A percentile compares a stretch with the other conserved stretches of the same genome.
phyloP scores from a whole-genome alignment of 2,113 vertebrate species.

The Taxidea taxus region DNA sequence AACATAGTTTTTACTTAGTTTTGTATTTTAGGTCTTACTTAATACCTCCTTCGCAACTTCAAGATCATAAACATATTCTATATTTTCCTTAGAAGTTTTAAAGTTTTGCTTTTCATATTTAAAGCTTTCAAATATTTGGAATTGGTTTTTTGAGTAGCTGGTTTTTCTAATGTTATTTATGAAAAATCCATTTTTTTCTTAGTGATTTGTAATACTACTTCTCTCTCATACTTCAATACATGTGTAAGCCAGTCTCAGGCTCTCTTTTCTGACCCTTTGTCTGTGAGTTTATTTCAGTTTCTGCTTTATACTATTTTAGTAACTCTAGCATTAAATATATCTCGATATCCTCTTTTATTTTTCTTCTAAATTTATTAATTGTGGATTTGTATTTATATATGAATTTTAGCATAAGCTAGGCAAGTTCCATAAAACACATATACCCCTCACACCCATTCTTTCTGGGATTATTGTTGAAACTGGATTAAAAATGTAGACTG shows the following conservation, averaged over 20 bases:
- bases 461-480: not conserved
- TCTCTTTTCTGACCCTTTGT: not conserved
- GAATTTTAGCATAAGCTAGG: not conserved
- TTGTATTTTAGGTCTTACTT: not conserved
- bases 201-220: not conserved
- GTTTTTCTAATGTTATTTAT: not conserved
- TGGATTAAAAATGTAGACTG: not conserved
- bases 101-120: constrained; percentile 19
- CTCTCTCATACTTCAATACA: not conserved
- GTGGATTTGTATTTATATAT: not conserved
- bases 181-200: not conserved
- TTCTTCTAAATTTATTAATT: not conserved
- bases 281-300: not conserved
- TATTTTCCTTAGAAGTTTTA: not conserved
- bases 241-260: not conserved
- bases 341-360: not conserved
- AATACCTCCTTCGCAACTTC: not conserved
- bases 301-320: not conserved
- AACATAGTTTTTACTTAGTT: not conserved
- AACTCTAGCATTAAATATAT: not conserved
- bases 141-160: not conserved
- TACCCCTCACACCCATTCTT: not conserved
- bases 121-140: not conserved
- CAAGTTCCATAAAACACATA: not conserved
- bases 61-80: not conserved